Evolutionary conservation across 2,113 vertebrate species (phyloP).

Genomic region (Lagopus leucura): DNA sequence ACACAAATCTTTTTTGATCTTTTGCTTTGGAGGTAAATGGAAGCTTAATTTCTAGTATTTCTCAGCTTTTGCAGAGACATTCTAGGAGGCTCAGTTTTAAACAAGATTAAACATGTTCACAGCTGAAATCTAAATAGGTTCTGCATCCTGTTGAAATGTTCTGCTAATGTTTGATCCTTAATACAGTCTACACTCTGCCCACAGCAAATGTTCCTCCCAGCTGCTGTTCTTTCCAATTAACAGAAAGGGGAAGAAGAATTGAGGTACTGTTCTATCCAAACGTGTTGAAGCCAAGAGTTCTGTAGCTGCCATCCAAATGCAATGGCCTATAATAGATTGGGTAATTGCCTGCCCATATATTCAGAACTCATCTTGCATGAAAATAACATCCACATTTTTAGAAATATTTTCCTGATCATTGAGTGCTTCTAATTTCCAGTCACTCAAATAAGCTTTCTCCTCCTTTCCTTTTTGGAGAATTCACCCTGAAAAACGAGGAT

Average conservation of each 20-base stretch:
- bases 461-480: background rate
- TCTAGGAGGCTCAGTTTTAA: slow-evolving; percentile 67
- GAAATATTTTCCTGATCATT: background rate
- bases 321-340: slow-evolving; percentile 7
- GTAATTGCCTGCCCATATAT: background rate
- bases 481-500: background rate
- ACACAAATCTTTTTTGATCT: background rate
- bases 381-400: background rate
- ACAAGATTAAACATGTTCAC: slow-evolving; percentile 75
- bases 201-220: slow-evolving; percentile 73
- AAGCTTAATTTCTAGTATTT: slow-evolving; percentile 67
- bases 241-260: slow-evolving; percentile 54
- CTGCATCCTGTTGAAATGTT: slow-evolving; percentile 68
- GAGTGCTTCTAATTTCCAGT: background rate
- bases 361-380: background rate
- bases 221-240: slow-evolving; percentile 69
- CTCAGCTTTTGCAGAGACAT: slow-evolving; percentile 52
- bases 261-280: slow-evolving; percentile 38
- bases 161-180: slow-evolving; percentile 65
- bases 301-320: background rate
- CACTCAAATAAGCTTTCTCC: background rate
- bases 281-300: slow-evolving; percentile 6
- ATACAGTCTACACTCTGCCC: slow-evolving; percentile 55
- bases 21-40: slow-evolving; percentile 63
- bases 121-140: slow-evolving; percentile 73